Percentiles rank a stretch among this genome's conserved stretches.
Evolutionary conservation across 2,888 invertebrate genomes (phyloP).

Genomic region (Endotricha flammealis): DNA sequence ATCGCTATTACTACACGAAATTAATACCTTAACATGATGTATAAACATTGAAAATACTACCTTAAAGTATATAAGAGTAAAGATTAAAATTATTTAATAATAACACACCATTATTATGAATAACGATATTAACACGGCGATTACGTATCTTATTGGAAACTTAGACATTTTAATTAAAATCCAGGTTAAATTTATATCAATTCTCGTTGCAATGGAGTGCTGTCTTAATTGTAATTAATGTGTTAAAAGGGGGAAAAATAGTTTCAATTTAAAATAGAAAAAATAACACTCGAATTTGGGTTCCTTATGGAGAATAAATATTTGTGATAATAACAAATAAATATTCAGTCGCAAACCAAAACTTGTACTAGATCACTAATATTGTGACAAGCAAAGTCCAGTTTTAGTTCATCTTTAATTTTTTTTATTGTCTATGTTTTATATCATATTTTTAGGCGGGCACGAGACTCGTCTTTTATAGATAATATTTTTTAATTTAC

Average conservation of each 20-base stretch:
- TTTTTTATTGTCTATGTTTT: too few species aligned
- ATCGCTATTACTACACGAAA: conserved; percentile 7
- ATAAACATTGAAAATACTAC: not conserved
- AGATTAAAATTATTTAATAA: not conserved
- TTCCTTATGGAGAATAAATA: too few species aligned
- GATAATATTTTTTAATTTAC: too few species aligned
- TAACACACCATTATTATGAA: conserved; percentile 5
- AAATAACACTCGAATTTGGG: too few species aligned
- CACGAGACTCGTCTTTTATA: too few species aligned
- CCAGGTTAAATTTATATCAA: conserved; percentile 2
- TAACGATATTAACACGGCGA: conserved; percentile 4
- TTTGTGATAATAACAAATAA: too few species aligned
- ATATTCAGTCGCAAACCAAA: too few species aligned
- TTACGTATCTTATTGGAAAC: conserved; percentile 16
- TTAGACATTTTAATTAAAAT: conserved; percentile 12
- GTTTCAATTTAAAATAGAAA: too few species aligned
- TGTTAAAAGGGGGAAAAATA: not conserved
- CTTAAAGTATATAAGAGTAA: not conserved
- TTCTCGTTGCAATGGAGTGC: conserved; percentile 4
- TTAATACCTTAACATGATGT: conserved; percentile 8
- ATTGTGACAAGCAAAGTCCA: too few species aligned
- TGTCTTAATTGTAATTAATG: conserved; percentile 5
- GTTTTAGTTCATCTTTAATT: too few species aligned
- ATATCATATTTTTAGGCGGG: too few species aligned
- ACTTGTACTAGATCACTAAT: too few species aligned